Evolutionary conservation across 2,113 vertebrate species (phyloP), one percentile per base, ranked within the genome.

Genomic region (Heterotilapia buettikoferi): DNA sequence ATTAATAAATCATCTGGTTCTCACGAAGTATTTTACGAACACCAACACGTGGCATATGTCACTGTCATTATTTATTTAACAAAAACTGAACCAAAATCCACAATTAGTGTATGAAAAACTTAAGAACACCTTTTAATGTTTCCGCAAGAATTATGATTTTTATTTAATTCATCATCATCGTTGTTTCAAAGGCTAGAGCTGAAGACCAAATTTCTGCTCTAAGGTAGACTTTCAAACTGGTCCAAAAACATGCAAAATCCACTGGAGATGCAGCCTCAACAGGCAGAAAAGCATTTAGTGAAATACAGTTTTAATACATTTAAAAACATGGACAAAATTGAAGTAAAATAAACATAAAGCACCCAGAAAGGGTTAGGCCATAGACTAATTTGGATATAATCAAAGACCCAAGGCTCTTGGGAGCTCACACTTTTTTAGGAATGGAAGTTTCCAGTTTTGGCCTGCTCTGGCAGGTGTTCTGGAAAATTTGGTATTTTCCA

Each of bases 11-110:
- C 21, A 71, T 9, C 12, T 43, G 66, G 38, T 16, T 24, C 66
- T 45, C 13, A 45, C 38, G 0, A 43, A 14, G 5, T 68, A 38
- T 38, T 68, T 38, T 68, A 68, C 0, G 0, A 68, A 2, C 61
- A 66, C 10, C 18, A 40, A 40, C 11, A 24, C 1, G 0, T 71
- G 33, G 0, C 61, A 5, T 21, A 43, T 71, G 36, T 66, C 0
- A 21, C 19, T 68, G 36, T 68, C 63, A 40, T 68, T 24, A 14
- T 40, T 68, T 40, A 68, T 68, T 68, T 21, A 68, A 14, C 63
- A 40, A 40, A 68, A 68, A 21, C 33, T 66, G 33, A 21, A 38
- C 33, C 61, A 66, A 38, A 68, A 66, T 38, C 10, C 33, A 66
- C 33, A 68, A 21, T 68, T 68, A 21, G 11, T 68, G 11, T 21